Conservation (phyloP, 2,797 vertebrate genomes). For the Apogon talboti region DNA sequence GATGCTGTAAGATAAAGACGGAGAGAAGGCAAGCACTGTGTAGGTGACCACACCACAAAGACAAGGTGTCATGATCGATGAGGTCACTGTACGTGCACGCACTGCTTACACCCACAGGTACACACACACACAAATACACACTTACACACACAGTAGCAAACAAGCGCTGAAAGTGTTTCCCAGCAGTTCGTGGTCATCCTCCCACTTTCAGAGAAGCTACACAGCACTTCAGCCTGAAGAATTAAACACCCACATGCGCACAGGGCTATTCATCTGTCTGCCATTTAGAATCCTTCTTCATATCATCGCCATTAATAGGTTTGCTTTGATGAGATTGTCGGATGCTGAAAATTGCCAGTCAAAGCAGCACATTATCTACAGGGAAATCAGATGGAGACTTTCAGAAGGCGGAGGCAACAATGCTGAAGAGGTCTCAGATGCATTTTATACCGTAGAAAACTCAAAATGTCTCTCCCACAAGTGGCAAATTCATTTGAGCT, state of each 20-base stretch:
- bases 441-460: constrained; percentile 68
- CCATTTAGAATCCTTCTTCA: constrained; percentile 69
- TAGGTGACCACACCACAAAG: constrained; percentile 76
- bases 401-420: constrained; percentile 65
- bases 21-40: constrained; percentile 65
- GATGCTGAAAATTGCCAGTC: constrained; percentile 70
- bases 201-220: constrained; percentile 46
- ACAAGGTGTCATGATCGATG: constrained; percentile 79
- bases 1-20: constrained; percentile 68
- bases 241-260: constrained; percentile 68
- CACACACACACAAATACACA: constrained; percentile 13
- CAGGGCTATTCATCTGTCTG: constrained; percentile 62
- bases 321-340: constrained; percentile 78
- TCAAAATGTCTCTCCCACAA: constrained; percentile 55
- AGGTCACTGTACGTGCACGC: constrained; percentile 57
- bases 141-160: constrained; percentile 24
- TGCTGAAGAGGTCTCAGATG: constrained; percentile 70
- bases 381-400: constrained; percentile 79
- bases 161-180: constrained; percentile 43
- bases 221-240: constrained; percentile 27
- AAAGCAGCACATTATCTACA: constrained; percentile 62
- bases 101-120: constrained; percentile 27
- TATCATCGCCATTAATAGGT: constrained; percentile 73
- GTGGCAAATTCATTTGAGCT: constrained; percentile 51
- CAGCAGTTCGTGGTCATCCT: constrained; percentile 48